Conservation (phyloP, 1,140 invertebrate species). For the Drosophila arawakana region DNA sequence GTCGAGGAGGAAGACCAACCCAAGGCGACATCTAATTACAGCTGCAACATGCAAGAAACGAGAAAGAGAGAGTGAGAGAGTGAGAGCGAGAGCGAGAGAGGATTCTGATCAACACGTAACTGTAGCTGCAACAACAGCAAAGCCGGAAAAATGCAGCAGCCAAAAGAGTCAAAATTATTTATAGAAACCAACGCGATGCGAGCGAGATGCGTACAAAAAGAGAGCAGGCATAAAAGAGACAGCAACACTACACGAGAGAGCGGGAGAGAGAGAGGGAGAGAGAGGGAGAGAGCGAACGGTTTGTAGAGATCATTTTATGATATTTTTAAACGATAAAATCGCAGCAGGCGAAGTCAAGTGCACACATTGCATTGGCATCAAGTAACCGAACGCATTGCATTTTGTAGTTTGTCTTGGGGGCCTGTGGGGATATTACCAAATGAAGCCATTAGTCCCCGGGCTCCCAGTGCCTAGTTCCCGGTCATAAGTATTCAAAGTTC, state of each 20-base stretch:
- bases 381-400: slow-evolving; percentile 49
- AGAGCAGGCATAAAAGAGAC: slow-evolving; percentile 5
- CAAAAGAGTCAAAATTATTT: slow-evolving; percentile 22
- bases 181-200: slow-evolving; percentile 50
- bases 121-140: slow-evolving; percentile 39
- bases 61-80: background rate
- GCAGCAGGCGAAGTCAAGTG: slow-evolving; percentile 70
- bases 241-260: slow-evolving; percentile 1
- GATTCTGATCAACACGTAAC: slow-evolving; percentile 46
- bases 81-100: background rate
- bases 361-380: slow-evolving; percentile 66
- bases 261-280: slow-evolving; percentile 18
- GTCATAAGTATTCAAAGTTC: slow-evolving; percentile 24
- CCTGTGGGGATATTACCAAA: slow-evolving; percentile 23
- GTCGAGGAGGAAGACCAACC: slow-evolving; percentile 39
- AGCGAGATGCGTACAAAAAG: slow-evolving; percentile 14
- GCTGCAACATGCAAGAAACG: slow-evolving; percentile 1
- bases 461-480: background rate
- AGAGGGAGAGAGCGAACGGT: too few relatives aligned
- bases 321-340: slow-evolving; percentile 75
- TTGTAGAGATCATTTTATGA: slow-evolving; percentile 51
- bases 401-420: background rate
- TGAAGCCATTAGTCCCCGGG: slow-evolving; percentile 49
- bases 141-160: slow-evolving; percentile 45
- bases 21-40: slow-evolving; percentile 55